Percentiles rank a stretch among this genome's conserved stretches.
Evolutionary conservation across 2,113 vertebrate genomes (phyloP).

Genomic region (Puma concolor): DNA sequence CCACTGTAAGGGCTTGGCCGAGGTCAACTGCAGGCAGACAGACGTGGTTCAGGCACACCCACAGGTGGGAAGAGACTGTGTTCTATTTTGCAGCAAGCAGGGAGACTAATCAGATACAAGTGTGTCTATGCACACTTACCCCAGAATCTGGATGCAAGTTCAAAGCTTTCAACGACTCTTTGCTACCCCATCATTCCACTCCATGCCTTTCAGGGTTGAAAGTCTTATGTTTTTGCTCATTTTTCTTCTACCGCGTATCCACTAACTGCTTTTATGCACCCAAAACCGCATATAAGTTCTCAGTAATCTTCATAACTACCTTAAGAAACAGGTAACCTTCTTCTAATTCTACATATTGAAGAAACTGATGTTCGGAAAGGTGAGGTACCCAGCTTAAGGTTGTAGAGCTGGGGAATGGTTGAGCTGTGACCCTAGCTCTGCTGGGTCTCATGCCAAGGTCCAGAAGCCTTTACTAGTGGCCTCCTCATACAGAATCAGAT

Average conservation of each 20-base stretch:
- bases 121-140: background rate
- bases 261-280: background rate
- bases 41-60: background rate
- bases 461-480: background rate
- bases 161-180: background rate
- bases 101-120: background rate
- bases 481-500: background rate
- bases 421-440: background rate
- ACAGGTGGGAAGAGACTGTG: background rate
- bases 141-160: background rate
- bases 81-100: background rate
- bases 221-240: slow-evolving; percentile 8
- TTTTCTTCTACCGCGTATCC: background rate
- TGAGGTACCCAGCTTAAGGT: background rate
- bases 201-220: background rate
- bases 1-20: background rate
- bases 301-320: background rate
- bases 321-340: background rate
- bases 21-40: background rate
- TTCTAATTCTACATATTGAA: background rate
- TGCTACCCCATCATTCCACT: background rate
- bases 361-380: background rate
- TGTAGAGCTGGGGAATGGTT: background rate
- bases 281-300: background rate
- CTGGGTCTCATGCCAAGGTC: background rate